Evolutionary conservation across 2,113 vertebrate genomes (phyloP), one percentile per base, ranked within the genome.

Genomic region (Enhydra lutris): DNA sequence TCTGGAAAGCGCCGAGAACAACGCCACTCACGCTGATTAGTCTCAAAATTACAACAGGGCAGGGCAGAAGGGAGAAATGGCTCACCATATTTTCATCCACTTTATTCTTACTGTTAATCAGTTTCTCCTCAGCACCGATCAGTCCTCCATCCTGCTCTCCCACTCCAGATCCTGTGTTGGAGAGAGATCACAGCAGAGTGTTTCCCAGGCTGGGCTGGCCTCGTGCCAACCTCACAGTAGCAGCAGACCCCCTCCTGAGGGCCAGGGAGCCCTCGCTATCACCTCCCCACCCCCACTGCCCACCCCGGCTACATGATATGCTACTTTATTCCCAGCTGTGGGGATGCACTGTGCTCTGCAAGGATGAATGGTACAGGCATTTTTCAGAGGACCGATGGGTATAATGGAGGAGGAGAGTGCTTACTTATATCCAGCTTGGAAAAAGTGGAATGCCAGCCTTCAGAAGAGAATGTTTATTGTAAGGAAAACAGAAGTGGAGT

Each of bases 91-190:
- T 99, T 92, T 99, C 98, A 94, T 99, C 99, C 97, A 99, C 99
- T 98, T 99, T 99, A 95, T 98, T 99, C 98, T 99, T 99, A 98
- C 99, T 99, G 99, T 99, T 99, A 97, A 99, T 99, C 97, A 99
- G 98, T 97, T 99, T 99, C 97, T 99, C 99, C 97, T 99, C 99
- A 0, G 99, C 99, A 0, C 99, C 99, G 0, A 99, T 99, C 98
- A 99, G 99, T 31, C 99, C 99, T 34, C 99, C 99, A 0, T 99
- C 99, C 93, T 99, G 98, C 92, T 99, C 99, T 0, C 99, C 99
- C 98, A 99, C 98, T 82, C 99, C 99, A 50, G 99, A 99, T 73
- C 99, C 99, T 99, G 99, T 89, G 94, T 67, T 6, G 97, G 78
- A 98, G 90, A 97, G 89, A 97, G 91, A 36, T 0, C 45, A 24